Base-by-base conservation (phyloP, 2,113 vertebrate species). In the Tachysurus vachellii region DNA sequence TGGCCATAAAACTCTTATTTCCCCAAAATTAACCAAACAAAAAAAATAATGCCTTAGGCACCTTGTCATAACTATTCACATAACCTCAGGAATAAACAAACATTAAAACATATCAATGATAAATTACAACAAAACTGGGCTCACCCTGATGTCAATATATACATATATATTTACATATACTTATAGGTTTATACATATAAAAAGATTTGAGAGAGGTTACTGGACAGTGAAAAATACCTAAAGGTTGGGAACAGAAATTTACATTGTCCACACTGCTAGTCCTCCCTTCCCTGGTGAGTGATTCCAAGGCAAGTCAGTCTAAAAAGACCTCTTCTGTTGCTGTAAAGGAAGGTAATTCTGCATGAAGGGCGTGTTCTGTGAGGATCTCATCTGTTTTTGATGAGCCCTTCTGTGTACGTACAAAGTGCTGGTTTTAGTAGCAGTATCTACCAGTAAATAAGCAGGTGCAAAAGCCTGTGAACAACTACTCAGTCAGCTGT, bases 101-200 rank as follows among this genome's bases (percentile, higher is more conserved):
- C 79, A 89, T 91, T 89, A 88, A 89, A 93, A 92, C 89, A 76
- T 87, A 88, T 92, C 83, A 89, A 92, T 87, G 93, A 94, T 92
- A 94, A 90, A 90, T 91, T 93, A 92, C 88, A 93, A 93, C 89
- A 92, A 94, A 94, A 94, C 92, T 89, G 89, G 79, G 87, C 92
- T 92, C 87, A 94, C 93, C 95, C 95, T 94, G 94, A 93, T 95
- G 93, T 93, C 93, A 94, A 94, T 93, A 94, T 94, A 92, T 93
- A 91, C 94, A 94, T 92, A 93, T 91, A 94, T 93, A 95, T 91
- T 93, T 93, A 91, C 92, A 93, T 92, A 89, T 94, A 93, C 91
- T 92, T 91, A 94, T 92, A 90, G 64, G 62, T 70, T 80, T 84
- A 80, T 89, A 81, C 56, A 87, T 85, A 89, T 88, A 91, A 89